A percentile compares a stretch with the other conserved stretches of the same genome.
Conservation (phyloP, 2,797 vertebrate genomes). For the Xenopus petersii region DNA sequence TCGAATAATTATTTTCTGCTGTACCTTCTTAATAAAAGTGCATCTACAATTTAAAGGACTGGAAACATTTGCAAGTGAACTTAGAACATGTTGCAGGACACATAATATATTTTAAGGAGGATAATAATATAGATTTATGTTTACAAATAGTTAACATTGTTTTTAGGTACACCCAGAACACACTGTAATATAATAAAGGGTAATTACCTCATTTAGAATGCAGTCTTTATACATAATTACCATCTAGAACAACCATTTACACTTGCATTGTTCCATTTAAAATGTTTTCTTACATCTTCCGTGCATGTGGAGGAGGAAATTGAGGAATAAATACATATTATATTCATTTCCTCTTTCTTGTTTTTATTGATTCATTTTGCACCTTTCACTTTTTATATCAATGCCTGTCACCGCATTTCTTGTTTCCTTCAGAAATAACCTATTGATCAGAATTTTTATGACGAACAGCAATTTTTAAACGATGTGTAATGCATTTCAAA, state of each 20-base stretch:
- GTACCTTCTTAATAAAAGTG: too few species aligned
- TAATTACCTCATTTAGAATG: neutral
- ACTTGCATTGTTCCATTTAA: neutral
- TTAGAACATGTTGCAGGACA: too few species aligned
- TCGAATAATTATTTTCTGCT: too few species aligned
- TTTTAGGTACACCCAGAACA: neutral
- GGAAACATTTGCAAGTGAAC: too few species aligned
- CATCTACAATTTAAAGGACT: too few species aligned
- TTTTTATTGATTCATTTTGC: constrained; percentile 3
- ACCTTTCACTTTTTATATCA: neutral
- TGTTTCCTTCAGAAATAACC: neutral
- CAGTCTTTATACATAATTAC: neutral
- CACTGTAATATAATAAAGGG: neutral
- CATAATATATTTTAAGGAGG: neutral
- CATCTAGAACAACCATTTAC: neutral
- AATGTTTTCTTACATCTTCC: neutral
- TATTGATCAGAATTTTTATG: neutral
- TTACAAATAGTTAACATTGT: neutral
- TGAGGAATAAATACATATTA: neutral
- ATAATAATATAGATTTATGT: neutral
- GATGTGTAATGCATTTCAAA: neutral
- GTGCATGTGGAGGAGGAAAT: constrained; percentile 1
- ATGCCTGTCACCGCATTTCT: neutral
- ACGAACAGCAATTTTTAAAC: neutral
- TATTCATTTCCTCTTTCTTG: neutral